Percentiles rank a stretch among this genome's conserved stretches.
Conservation (phyloP, 2,888 invertebrate species). For the Anagyrus pseudococci region DNA sequence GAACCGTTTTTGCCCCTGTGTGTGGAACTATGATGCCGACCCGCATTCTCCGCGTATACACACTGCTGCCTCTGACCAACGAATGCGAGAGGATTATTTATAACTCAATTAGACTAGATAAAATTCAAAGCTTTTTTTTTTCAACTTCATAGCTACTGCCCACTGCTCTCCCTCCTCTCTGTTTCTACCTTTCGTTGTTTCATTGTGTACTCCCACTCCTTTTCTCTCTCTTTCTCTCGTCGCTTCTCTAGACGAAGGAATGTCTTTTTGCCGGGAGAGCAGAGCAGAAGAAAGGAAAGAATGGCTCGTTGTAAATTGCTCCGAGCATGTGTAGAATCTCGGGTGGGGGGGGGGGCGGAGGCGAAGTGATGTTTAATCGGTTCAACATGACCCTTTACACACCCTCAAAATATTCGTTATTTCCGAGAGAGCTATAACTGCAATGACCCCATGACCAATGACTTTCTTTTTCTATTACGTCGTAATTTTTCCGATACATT, state of each 20-base stretch:
- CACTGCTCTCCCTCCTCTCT: not conserved
- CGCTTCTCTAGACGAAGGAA: too few relatives aligned
- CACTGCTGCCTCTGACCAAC: not conserved
- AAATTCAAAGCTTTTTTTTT: conserved; percentile 22
- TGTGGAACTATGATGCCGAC: conserved; percentile 7
- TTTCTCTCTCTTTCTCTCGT: too few relatives aligned
- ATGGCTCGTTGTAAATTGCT: conserved; percentile 11
- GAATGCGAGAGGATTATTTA: conserved; percentile 35
- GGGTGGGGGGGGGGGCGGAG: too few relatives aligned
- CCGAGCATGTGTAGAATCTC: conserved; percentile 25
- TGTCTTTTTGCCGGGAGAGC: not conserved
- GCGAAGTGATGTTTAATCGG: too few relatives aligned
- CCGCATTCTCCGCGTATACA: conserved; percentile 12
- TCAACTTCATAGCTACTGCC: not conserved
- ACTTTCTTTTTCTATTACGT: too few relatives aligned
- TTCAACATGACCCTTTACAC: too few relatives aligned
- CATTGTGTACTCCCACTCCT: too few relatives aligned
- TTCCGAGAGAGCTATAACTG: too few relatives aligned
- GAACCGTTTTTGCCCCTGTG: too few relatives aligned
- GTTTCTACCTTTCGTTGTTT: not conserved
- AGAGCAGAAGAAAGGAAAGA: not conserved
- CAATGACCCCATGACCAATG: too few relatives aligned
- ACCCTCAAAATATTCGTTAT: too few relatives aligned
- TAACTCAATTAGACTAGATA: conserved; percentile 38
- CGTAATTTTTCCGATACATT: too few relatives aligned